Percentiles rank a stretch among this genome's conserved stretches.
Conservation (phyloP, 1,140 invertebrate species). For the Rhyzopertha dominica region DNA sequence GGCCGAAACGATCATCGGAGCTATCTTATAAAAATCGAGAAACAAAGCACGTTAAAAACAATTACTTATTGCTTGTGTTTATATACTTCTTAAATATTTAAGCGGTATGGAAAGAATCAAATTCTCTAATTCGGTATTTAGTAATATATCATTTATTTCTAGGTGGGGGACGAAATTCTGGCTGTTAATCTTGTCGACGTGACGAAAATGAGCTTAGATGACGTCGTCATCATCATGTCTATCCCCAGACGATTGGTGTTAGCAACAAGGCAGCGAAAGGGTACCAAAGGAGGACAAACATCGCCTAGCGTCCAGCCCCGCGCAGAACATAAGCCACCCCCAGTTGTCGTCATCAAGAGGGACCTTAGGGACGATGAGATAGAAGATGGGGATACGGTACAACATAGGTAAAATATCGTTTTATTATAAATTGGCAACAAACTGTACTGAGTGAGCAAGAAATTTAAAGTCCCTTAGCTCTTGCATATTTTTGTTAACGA, state of each 20-base stretch:
- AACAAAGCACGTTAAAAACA: no score
- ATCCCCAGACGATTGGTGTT: constrained; percentile 93
- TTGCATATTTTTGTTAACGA: no score
- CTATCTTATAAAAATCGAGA: no score
- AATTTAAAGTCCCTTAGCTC: no score
- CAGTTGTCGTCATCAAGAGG: constrained; percentile 90
- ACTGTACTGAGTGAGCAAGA: no score
- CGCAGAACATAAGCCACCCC: constrained; percentile 80
- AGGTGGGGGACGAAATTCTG: constrained; percentile 98
- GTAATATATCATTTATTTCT: constrained; percentile 26
- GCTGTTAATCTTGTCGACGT: constrained; percentile 97
- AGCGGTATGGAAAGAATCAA: no score
- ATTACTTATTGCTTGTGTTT: no score
- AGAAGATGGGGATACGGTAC: constrained; percentile 52
- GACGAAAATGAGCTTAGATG: constrained; percentile 94
- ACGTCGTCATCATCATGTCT: constrained; percentile 99
- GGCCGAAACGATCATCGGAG: no score
- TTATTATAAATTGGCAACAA: no score
- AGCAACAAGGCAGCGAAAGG: constrained; percentile 77
- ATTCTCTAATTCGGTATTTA: no score
- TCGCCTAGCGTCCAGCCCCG: constrained; percentile 62
- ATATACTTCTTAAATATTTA: no score
- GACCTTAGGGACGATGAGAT: constrained; percentile 82
- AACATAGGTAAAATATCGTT: constrained; percentile 47
- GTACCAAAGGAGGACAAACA: constrained; percentile 57